Evolutionary conservation across 1,140 invertebrate genomes (phyloP), one percentile per base, ranked within the genome.

Genomic region (Potamilus streckersoni): DNA sequence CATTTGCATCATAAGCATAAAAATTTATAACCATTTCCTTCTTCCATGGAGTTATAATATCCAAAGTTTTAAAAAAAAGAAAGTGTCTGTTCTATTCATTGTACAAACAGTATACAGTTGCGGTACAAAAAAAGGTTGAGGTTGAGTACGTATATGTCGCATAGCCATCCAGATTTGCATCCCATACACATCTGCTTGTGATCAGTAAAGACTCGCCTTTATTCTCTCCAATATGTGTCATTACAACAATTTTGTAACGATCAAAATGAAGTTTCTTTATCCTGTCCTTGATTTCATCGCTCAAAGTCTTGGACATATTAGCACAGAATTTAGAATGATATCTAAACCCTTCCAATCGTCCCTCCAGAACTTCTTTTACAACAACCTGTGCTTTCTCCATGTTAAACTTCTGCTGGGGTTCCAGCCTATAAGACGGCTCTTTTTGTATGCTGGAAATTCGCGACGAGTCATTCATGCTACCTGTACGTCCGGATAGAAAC

Each of bases 371-470:
- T 2, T 78, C 67, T 20, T 83, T 78, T 13, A 83, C 76, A 16
- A 83, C 69, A 6, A 71, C 67, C 59, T 81, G 76, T 4, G 79
- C 79, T 19, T 69, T 49, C 5, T 38, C 16, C 6, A 38, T 56
- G 23, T 64, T 79, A 66, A 83, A 82, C 67, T 76, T 80, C 20
- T 70, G 59, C 1, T 71, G 78, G 6, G 85, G 84, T 71, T 83
- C 84, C 84, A 87, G 82, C 5, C 82, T 77, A 73, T 87, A 86
- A 0, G 84, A 84, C 17, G 85, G 85, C 76, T 80, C 96, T 96
- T 23, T 69, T 14, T 77, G 38, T 6, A 49, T 49, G 38, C 6
- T 49, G 38, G 38, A 49, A 49, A 49, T 49, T 49, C 38, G 38
- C 5, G 38, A 49, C 11, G 38, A 49, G 38, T 49, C 38, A 49